These are phyloP conservation scores for Chymomyza costata DNA, from an alignment of 1,140 invertebrate genomes.

Conservation along the genomic window DNA sequence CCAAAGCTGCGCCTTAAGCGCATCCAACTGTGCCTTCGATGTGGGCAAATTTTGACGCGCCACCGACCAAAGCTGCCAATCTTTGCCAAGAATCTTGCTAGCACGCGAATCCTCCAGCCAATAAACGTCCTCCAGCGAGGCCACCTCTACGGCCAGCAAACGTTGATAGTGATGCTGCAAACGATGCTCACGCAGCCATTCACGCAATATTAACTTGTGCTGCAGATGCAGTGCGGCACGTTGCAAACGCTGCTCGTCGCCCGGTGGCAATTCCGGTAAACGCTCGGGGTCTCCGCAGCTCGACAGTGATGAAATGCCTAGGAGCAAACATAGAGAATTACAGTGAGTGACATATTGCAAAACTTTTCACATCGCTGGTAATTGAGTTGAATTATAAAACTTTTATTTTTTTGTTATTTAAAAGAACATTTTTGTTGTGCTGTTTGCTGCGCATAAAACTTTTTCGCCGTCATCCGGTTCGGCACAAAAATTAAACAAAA, in stretches of 20 bases:
- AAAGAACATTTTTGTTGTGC: too few relatives aligned
- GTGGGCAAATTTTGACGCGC: constrained; percentile 86
- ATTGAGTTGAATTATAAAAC: constrained; percentile 59
- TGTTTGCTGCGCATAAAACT: constrained; percentile 32
- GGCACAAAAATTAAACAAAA: too few relatives aligned
- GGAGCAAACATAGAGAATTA: constrained; percentile 3
- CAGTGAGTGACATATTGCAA: not conserved
- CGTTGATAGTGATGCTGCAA: constrained; percentile 86
- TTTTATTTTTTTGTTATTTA: too few relatives aligned
- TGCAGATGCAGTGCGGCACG: constrained; percentile 85
- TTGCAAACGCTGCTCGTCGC: constrained; percentile 86
- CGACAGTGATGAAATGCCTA: constrained; percentile 88
- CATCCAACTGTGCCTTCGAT: constrained; percentile 85
- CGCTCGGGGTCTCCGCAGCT: constrained; percentile 83
- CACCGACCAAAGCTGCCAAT: constrained; percentile 85
- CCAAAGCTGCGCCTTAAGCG: constrained; percentile 89
- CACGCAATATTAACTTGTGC: constrained; percentile 86
- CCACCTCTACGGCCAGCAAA: constrained; percentile 86
- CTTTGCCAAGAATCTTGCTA: constrained; percentile 84
- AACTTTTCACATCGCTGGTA: constrained; percentile 37
- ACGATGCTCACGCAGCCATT: constrained; percentile 86
- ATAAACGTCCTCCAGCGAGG: constrained; percentile 90
- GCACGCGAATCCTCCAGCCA: constrained; percentile 89
- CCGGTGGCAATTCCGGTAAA: constrained; percentile 84
- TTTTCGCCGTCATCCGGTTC: constrained; percentile 35